phyloP scores from a whole-genome alignment of 2,797 vertebrate species.

The Pseudopleuronectes americanus region DNA sequence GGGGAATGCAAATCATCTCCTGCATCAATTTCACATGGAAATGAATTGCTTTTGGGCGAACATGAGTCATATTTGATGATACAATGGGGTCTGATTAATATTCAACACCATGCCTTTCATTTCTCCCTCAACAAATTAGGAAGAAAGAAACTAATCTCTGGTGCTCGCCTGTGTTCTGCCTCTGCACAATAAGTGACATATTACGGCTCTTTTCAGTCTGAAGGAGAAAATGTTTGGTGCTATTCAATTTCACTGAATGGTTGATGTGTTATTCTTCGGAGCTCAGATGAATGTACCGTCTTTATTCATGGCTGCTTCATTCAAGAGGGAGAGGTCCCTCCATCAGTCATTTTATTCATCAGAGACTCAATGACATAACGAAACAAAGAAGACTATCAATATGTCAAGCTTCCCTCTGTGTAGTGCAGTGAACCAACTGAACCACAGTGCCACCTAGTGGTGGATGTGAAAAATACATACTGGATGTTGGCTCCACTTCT shows the following conservation, averaged over 20 bases:
- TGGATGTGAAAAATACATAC: conserved; percentile 58
- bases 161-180: neutral
- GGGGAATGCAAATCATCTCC: conserved; percentile 26
- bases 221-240: conserved; percentile 26
- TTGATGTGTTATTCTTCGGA: conserved; percentile 13
- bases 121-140: conserved; percentile 19
- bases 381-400: neutral
- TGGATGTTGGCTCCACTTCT: conserved; percentile 85
- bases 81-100: conserved; percentile 33
- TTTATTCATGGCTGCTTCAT: conserved; percentile 26
- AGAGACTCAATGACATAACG: conserved; percentile 19
- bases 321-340: neutral
- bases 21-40: conserved; percentile 59
- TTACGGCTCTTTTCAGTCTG: conserved; percentile 20
- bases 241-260: conserved; percentile 33
- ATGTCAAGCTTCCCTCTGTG: neutral
- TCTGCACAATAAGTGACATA: conserved; percentile 30
- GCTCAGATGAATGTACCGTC: conserved; percentile 1
- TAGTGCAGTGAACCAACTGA: neutral
- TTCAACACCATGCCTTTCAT: conserved; percentile 18
- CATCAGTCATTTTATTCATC: neutral
- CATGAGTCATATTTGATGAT: conserved; percentile 35
- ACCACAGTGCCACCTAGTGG: conserved; percentile 60
- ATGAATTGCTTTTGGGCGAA: conserved; percentile 55
- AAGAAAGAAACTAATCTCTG: conserved; percentile 35